These are phyloP conservation scores for Lophochroa leadbeateri DNA, from an alignment of 2,113 vertebrate genomes.

Conservation along the genomic window DNA sequence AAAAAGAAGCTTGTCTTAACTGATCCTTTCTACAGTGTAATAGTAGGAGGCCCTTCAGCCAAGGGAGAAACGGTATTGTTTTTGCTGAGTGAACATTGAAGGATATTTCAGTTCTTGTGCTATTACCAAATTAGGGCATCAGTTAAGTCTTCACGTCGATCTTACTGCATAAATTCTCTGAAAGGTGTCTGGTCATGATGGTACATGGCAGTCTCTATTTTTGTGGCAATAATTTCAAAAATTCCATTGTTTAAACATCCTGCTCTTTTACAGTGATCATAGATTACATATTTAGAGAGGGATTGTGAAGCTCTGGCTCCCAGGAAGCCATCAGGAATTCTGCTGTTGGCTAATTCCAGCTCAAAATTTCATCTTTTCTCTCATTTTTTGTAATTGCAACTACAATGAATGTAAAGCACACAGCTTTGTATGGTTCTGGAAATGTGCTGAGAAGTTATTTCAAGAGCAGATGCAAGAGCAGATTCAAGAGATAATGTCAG, in stretches of 20 bases:
- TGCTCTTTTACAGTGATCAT: not conserved
- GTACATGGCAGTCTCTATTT: not conserved
- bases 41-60: not conserved
- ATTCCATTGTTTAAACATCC: not conserved
- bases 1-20: not conserved
- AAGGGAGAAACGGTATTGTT: not conserved
- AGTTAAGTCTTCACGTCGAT: not conserved
- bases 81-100: not conserved
- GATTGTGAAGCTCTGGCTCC: not conserved
- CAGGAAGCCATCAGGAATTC: not conserved
- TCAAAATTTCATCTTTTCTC: not conserved
- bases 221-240: not conserved
- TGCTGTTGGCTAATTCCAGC: not conserved
- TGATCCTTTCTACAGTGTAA: not conserved
- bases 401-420: accelerated
- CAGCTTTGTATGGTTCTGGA: not conserved
- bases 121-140: not conserved
- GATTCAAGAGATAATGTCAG: not conserved
- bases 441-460: not conserved
- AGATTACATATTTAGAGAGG: not conserved
- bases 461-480: not conserved
- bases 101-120: not conserved
- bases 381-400: not conserved
- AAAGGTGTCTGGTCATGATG: not conserved
- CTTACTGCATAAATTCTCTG: not conserved